Conservation (phyloP, 2,113 vertebrate species). For the Plecturocebus donacophilus region DNA sequence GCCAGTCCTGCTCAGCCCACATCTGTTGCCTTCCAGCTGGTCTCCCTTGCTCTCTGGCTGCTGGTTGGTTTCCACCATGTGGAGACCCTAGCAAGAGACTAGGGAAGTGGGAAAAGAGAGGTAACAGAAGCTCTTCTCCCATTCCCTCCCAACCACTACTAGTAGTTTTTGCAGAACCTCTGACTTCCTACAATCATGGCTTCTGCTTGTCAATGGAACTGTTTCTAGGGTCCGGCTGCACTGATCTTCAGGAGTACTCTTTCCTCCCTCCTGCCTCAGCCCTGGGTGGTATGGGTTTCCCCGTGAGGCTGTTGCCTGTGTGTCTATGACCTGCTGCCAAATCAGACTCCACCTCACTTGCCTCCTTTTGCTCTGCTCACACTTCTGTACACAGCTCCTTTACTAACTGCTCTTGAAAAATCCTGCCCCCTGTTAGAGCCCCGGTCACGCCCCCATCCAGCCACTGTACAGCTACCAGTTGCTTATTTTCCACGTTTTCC, state of each 20-base stretch:
- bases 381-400: not conserved
- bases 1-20: not conserved
- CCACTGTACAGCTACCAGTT: not conserved
- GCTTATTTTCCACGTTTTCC: not conserved
- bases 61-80: not conserved
- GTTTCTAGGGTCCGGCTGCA: rapidly evolving
- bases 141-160: not conserved
- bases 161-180: not conserved
- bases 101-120: too few relatives aligned
- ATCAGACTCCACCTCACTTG: not conserved
- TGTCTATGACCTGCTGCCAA: not conserved
- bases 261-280: not conserved
- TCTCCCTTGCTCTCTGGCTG: not conserved
- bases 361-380: not conserved
- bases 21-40: rapidly evolving
- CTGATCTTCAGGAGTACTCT: too few relatives aligned
- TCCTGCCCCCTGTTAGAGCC: not conserved
- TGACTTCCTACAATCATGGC: not conserved
- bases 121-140: not conserved
- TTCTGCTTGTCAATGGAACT: not conserved
- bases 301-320: not conserved
- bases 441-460: not conserved
- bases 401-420: not conserved
- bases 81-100: not conserved
- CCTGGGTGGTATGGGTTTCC: not conserved